Conservation (phyloP, 2,888 invertebrate genomes). For the Sabellastarte sp. region DNA sequence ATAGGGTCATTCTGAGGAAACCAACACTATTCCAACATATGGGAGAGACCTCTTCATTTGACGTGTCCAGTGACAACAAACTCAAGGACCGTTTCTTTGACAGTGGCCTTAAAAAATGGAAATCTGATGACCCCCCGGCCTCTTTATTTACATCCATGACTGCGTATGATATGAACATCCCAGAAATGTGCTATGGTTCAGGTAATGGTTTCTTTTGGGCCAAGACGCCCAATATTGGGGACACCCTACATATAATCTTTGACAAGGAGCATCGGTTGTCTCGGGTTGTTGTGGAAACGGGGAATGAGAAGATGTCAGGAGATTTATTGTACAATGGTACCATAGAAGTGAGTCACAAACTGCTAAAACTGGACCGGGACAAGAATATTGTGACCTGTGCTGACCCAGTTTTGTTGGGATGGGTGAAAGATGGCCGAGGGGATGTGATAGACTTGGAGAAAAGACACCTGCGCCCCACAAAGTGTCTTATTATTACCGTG, state of each 20-base stretch:
- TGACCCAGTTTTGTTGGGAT: background rate
- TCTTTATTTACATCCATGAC: slow-evolving; percentile 50
- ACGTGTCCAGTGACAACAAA: slow-evolving; percentile 48
- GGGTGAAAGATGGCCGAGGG: slow-evolving; percentile 4
- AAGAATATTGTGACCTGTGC: slow-evolving; percentile 10
- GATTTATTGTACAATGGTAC: slow-evolving; percentile 16
- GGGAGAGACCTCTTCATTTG: slow-evolving; percentile 50
- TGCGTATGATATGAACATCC: slow-evolving; percentile 41
- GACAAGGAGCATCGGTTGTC: slow-evolving; percentile 8
- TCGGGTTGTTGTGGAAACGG: slow-evolving; percentile 18
- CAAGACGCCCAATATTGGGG: slow-evolving; percentile 8
- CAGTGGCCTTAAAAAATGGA: slow-evolving; percentile 17
- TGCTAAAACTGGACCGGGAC: background rate
- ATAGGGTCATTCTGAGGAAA: slow-evolving; percentile 20
- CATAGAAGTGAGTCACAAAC: slow-evolving; percentile 12
- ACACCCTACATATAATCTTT: slow-evolving; percentile 18
- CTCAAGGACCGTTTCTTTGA: slow-evolving; percentile 48
- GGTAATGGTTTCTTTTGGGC: slow-evolving; percentile 28
- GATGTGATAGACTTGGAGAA: slow-evolving; percentile 5
- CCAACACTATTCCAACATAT: slow-evolving; percentile 34
- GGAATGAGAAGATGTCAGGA: slow-evolving; percentile 4
- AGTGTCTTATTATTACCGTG: slow-evolving; percentile 16
- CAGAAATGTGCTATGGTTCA: slow-evolving; percentile 46
- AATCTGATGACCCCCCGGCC: slow-evolving; percentile 52
- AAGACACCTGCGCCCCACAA: background rate